Percentiles rank a stretch among this genome's conserved stretches.
Conservation (phyloP, 2,113 vertebrate genomes). For the Sus scrofa region T2T-Sscrofa CM000813.6:152657501-152658000, state of each 20-base stretch:
- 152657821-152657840: not conserved
- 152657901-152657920: not conserved
- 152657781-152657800: not conserved
- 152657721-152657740: not conserved
- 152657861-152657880: not conserved
- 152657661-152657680: no score
- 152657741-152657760: not conserved
- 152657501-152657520: not conserved
- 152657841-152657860: not conserved
- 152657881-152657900: not conserved
- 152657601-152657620: conserved; percentile 17
- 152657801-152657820: not conserved
- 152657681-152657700: not conserved
- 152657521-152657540: not conserved
- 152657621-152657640: not conserved
- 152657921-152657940: not conserved
- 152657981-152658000: not conserved
- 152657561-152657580: not conserved
- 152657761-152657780: not conserved
- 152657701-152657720: not conserved
- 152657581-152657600: not conserved
- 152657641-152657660: not conserved
- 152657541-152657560: not conserved
- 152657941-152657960: not conserved
- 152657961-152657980: not conserved